phyloP scores from a whole-genome alignment of 2,888 invertebrate species.

The Steinernema hermaphroditum region DNA sequence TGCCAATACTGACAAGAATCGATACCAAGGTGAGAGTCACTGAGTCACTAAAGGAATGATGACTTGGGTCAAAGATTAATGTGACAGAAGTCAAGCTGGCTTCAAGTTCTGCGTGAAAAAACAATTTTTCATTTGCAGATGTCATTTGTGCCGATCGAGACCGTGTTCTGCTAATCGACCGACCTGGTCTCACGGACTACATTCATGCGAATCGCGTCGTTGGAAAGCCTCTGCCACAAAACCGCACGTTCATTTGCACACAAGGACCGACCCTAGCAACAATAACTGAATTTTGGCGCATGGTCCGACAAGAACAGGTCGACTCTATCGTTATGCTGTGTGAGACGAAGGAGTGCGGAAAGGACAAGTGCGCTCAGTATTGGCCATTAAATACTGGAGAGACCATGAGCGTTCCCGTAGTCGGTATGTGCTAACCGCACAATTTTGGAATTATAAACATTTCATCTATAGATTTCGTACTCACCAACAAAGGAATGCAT shows the following conservation, averaged over 20 bases:
- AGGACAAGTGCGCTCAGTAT: constrained; percentile 30
- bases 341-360: constrained; percentile 30
- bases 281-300: constrained; percentile 31
- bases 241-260: constrained; percentile 32
- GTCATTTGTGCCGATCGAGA: constrained; percentile 43
- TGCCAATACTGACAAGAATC: constrained; percentile 19
- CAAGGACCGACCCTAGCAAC: constrained; percentile 32
- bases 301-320: constrained; percentile 34
- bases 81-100: no score
- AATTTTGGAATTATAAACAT: background rate
- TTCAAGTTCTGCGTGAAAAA: background rate
- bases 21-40: constrained; percentile 32
- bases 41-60: no score
- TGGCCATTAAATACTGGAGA: constrained; percentile 29
- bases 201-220: constrained; percentile 44
- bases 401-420: background rate
- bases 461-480: constrained; percentile 4
- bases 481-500: constrained; percentile 29
- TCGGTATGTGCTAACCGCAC: background rate
- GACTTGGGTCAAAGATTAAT: no score
- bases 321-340: constrained; percentile 35
- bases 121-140: constrained; percentile 16
- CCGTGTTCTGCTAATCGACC: constrained; percentile 34
- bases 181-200: constrained; percentile 38
- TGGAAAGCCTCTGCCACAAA: constrained; percentile 19